phyloP scores from a whole-genome alignment of 2,888 invertebrate genomes.

The Silvanus unidentatus region DNA sequence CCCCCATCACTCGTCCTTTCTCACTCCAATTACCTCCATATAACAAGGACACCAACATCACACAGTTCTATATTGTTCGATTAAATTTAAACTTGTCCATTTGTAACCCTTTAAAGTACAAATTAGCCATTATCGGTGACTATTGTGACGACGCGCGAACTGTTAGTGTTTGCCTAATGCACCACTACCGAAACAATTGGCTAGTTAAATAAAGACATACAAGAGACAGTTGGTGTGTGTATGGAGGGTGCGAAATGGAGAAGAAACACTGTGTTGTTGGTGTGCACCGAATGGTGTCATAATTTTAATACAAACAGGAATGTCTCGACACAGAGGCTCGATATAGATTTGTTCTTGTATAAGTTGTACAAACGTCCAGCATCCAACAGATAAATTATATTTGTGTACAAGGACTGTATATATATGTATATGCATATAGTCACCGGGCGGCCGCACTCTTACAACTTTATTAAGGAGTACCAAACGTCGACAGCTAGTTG shows the following conservation, averaged over 20 bases:
- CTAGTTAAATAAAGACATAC: too few relatives aligned
- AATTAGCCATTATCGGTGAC: slow-evolving; percentile 11
- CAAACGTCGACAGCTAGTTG: slow-evolving; percentile 22
- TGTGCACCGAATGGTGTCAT: slow-evolving; percentile 17
- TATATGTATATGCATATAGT: slow-evolving; percentile 3
- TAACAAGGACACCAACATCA: slow-evolving; percentile 1
- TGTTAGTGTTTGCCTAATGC: slow-evolving; percentile 8
- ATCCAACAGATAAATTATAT: slow-evolving; percentile 24
- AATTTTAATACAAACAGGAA: slow-evolving; percentile 24
- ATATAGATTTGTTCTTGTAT: slow-evolving; percentile 30
- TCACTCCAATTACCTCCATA: slow-evolving; percentile 18
- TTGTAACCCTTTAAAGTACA: slow-evolving; percentile 6
- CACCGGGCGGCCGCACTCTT: slow-evolving; percentile 12
- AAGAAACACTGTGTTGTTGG: background rate
- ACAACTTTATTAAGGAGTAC: slow-evolving; percentile 26
- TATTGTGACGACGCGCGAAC: slow-evolving; percentile 13
- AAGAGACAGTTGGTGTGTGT: too few relatives aligned
- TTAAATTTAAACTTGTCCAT: slow-evolving; percentile 3
- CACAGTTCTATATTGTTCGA: background rate
- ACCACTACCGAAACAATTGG: too few relatives aligned
- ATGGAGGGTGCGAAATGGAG: too few relatives aligned
- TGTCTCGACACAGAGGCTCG: slow-evolving; percentile 31
- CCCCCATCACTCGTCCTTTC: slow-evolving; percentile 16
- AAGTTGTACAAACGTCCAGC: slow-evolving; percentile 17
- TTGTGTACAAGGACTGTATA: slow-evolving; percentile 1